Base-by-base conservation (phyloP, 1,140 invertebrate genomes). In the Archivesica marissinica region DNA sequence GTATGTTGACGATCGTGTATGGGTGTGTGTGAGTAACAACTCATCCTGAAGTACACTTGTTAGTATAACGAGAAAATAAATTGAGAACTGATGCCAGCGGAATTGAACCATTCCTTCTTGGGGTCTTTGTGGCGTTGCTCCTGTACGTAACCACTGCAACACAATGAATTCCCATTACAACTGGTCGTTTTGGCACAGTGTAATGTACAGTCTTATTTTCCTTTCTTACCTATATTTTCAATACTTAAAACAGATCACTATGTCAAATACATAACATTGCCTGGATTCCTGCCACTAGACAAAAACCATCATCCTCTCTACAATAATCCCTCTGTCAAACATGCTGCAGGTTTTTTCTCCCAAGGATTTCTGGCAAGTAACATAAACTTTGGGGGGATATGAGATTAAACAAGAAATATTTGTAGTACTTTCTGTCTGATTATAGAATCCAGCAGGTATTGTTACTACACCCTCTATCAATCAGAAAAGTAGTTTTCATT, bases 391-490 rank as follows among this genome's bases (percentile, higher is more conserved):
- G 7, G 30, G n/a, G 38, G 20, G 59, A 64, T 64, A 35, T 64
- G 59, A 35, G 59, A 64, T 64, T 64, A 64, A 64, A 64, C 59
- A 64, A 64, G 59, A 64, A 64, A 64, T 64, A 64, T 64, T 64
- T 64, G 30, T 35, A 64, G 59, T 33, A 64, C 38, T 64, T 64
- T 64, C 38, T 35, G 59, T 33, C 59, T 64, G 30, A 6, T 25
- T 64, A 35, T 33, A 64, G 59, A 64, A 17, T 33, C 30, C 59
- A 33, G 30, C 38, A 35, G 28, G 59, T 35, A 35, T 64, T 64
- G 59, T 64, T 64, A 20, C 59, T 35, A 64, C 20, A 33, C 59
- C 25, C 30, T 64, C 59, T 35, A 15, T 64, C 59, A 64, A 33
- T 9, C 15, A 35, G 25, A 4, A 35, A 1, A 13, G 9, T 3